Conservation (phyloP, 2,797 vertebrate genomes). For the Steatocranus sp. region DNA sequence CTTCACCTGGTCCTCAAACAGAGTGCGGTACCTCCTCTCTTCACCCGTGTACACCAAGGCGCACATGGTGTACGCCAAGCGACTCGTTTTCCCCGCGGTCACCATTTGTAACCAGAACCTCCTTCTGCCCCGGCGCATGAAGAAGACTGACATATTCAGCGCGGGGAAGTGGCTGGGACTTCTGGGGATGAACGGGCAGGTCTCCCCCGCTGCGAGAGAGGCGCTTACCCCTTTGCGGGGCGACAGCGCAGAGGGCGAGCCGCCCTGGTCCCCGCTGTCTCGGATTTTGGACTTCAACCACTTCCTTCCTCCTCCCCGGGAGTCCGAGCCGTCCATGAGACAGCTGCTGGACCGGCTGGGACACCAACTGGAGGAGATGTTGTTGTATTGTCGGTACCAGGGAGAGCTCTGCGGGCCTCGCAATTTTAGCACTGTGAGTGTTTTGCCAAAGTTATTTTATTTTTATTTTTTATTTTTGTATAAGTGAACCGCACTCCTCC, state of each 20-base stretch:
- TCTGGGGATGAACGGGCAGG: constrained; percentile 76
- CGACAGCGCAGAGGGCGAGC: constrained; percentile 42
- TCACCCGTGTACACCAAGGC: constrained; percentile 80
- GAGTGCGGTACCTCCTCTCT: constrained; percentile 80
- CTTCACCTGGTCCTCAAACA: constrained; percentile 80
- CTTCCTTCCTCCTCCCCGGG: constrained; percentile 80
- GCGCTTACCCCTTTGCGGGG: constrained; percentile 56
- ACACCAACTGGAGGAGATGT: constrained; percentile 84
- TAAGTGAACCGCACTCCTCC: not conserved
- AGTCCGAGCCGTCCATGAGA: constrained; percentile 75
- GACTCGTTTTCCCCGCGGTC: constrained; percentile 81
- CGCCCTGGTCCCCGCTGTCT: constrained; percentile 74
- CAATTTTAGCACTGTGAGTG: constrained; percentile 85
- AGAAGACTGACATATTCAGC: constrained; percentile 81
- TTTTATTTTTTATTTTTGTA: not conserved
- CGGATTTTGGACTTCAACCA: constrained; percentile 82
- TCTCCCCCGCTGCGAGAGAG: constrained; percentile 69
- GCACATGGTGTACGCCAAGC: constrained; percentile 80
- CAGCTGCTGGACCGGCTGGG: constrained; percentile 80
- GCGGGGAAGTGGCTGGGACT: constrained; percentile 81
- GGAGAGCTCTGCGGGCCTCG: constrained; percentile 81
- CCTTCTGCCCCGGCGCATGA: constrained; percentile 78
- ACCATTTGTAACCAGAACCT: constrained; percentile 85
- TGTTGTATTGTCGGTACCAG: constrained; percentile 79
- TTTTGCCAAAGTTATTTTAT: constrained; percentile 18